phyloP scores from a whole-genome alignment of 2,888 invertebrate species.

The Lagria hirta region DNA sequence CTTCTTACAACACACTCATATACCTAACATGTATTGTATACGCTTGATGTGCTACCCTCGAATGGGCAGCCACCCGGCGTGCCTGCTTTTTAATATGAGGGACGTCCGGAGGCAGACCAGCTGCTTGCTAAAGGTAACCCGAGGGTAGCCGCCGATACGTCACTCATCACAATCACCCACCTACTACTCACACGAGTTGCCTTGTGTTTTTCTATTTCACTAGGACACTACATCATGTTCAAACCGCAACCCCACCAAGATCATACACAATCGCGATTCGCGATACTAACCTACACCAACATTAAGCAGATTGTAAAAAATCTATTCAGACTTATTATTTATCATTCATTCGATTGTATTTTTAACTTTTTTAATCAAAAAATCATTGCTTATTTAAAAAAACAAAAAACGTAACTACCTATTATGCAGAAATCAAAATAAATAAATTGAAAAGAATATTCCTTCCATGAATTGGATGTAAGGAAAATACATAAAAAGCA shows the following conservation, averaged over 20 bases:
- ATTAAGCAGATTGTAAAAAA: neutral
- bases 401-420: too few relatives aligned
- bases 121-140: slow-evolving; percentile 33
- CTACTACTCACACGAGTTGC: slow-evolving; percentile 3
- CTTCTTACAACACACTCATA: slow-evolving; percentile 13
- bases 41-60: slow-evolving; percentile 50
- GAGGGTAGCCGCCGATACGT: slow-evolving; percentile 23
- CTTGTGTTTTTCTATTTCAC: neutral
- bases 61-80: slow-evolving; percentile 49
- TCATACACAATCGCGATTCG: slow-evolving; percentile 8
- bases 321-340: too few relatives aligned
- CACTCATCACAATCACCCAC: slow-evolving; percentile 10
- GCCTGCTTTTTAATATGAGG: slow-evolving; percentile 51
- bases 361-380: too few relatives aligned
- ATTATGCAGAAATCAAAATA: too few relatives aligned
- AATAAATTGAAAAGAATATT: too few relatives aligned
- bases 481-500: too few relatives aligned
- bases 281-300: slow-evolving; percentile 18
- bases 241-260: too few relatives aligned
- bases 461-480: too few relatives aligned
- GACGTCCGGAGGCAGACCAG: slow-evolving; percentile 44
- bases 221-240: too few relatives aligned
- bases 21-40: too few relatives aligned
- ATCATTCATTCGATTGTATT: too few relatives aligned
- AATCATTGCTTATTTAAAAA: too few relatives aligned